Conservation (phyloP, 2,888 invertebrate species). For the Corythucha ciliata region DNA sequence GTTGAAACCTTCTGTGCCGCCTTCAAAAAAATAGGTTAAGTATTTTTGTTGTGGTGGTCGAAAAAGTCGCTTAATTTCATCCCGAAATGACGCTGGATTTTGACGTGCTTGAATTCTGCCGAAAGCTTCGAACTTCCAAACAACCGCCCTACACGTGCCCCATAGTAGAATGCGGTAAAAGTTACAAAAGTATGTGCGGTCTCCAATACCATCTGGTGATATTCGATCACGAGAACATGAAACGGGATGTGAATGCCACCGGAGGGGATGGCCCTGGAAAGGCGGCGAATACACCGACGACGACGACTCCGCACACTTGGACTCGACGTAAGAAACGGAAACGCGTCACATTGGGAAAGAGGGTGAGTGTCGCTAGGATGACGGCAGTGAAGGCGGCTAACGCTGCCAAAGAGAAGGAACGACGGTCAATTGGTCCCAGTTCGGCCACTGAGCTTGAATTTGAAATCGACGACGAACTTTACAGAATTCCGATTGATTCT, state of each 20-base stretch:
- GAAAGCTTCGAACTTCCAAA: constrained; percentile 68
- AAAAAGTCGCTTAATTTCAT: no score
- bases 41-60: no score
- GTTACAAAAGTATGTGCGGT: constrained; percentile 77
- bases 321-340: no score
- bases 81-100: no score
- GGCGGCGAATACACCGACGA: constrained; percentile 9
- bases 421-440: no score
- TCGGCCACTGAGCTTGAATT: no score
- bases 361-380: no score
- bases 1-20: no score
- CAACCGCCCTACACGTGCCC: constrained; percentile 81
- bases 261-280: constrained; percentile 47
- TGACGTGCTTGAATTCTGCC: constrained; percentile 76
- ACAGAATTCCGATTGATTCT: constrained; percentile 53
- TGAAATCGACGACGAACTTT: constrained; percentile 71
- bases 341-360: no score
- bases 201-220: constrained; percentile 77
- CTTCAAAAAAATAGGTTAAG: no score
- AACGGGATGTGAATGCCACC: constrained; percentile 36
- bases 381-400: no score
- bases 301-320: constrained; percentile 4
- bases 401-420: no score
- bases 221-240: constrained; percentile 67
- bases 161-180: constrained; percentile 70